Evolutionary conservation across 1,140 invertebrate species (phyloP), one percentile per base, ranked within the genome.

Genomic region (Lordiphosa stackelbergi): DNA sequence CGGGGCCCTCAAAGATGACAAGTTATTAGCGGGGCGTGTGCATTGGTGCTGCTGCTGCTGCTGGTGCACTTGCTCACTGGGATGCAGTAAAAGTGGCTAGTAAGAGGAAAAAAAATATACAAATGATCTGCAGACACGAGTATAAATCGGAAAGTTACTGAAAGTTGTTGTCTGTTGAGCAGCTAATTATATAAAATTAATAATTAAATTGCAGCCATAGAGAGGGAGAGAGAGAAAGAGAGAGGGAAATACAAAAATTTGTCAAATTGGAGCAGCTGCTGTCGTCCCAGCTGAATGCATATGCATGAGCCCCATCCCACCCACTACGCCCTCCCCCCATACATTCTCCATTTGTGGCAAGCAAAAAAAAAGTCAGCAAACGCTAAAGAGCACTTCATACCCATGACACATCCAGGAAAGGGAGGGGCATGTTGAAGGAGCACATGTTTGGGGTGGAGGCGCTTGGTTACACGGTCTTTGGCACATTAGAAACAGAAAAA

Each of bases 321-420:
- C 13, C 31, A 19, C 28, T 56, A n/a, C 28, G 22, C 31, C 31
- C 31, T 35, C 16, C 22, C 10, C 47, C 37, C 31, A 4, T 5
- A 24, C 48, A 36, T 43, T 54, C 22, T 45, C 49, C 28, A 31
- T 52, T 35, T 35, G 11, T 36, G 9, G 11, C 13, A 38, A 62
- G 31, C 31, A 22, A 60, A 34, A 61, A 34, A 77, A 69, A 83
- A 72, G 77, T 81, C 77, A 81, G 77, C 77, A 81, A 83, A 81
- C 77, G 77, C 77, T 84, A 73, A 81, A 81, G 77, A 81, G 77
- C 64, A 73, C 77, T 70, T 63, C 58, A 70, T 69, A 48, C 45
- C 56, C 56, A 61, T 45, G 46, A 68, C 64, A 61, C 66, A 69
- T 48, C 64, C 68, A 69, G 61, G 36, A 65, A 51, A 65, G 57